phyloP scores from a whole-genome alignment of 2,113 vertebrate species.

The Platichthys stellatus region DNA sequence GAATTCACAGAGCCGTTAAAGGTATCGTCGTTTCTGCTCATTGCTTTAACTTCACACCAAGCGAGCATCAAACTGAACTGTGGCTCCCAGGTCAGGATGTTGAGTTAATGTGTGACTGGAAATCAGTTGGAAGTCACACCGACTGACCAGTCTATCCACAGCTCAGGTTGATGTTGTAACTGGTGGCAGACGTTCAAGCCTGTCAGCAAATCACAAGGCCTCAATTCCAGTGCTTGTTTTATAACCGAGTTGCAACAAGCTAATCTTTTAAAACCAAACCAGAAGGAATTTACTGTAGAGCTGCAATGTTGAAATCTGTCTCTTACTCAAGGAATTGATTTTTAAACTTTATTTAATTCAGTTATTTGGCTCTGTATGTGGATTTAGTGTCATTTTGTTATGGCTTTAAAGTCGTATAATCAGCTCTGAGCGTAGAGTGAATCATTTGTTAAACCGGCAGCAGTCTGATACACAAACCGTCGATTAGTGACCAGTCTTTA shows the following conservation, averaged over 20 bases:
- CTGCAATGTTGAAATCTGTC: slow-evolving; percentile 20
- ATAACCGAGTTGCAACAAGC: background rate
- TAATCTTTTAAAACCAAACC: slow-evolving; percentile 34
- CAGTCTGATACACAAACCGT: background rate
- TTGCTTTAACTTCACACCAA: background rate
- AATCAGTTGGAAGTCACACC: background rate
- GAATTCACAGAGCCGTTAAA: slow-evolving; percentile 5
- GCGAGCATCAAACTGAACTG: background rate
- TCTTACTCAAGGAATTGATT: slow-evolving; percentile 10
- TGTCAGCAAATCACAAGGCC: slow-evolving; percentile 2
- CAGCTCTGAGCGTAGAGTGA: slow-evolving; percentile 33
- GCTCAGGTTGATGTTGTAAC: slow-evolving; percentile 22
- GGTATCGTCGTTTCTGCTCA: background rate
- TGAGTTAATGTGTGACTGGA: slow-evolving; percentile 50
- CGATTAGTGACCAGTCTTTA: slow-evolving; percentile 50
- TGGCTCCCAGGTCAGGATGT: background rate
- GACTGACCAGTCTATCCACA: slow-evolving; percentile 3
- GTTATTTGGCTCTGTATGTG: background rate
- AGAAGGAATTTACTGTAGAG: background rate
- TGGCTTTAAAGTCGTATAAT: background rate
- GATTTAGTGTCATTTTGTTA: background rate
- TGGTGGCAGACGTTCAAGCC: slow-evolving; percentile 14
- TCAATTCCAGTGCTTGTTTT: slow-evolving; percentile 21
- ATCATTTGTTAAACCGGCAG: slow-evolving; percentile 46
- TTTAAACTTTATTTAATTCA: background rate